Evolutionary conservation across 2,888 invertebrate species (phyloP).

Genomic region (Lordiphosa fenestrarum): DNA sequence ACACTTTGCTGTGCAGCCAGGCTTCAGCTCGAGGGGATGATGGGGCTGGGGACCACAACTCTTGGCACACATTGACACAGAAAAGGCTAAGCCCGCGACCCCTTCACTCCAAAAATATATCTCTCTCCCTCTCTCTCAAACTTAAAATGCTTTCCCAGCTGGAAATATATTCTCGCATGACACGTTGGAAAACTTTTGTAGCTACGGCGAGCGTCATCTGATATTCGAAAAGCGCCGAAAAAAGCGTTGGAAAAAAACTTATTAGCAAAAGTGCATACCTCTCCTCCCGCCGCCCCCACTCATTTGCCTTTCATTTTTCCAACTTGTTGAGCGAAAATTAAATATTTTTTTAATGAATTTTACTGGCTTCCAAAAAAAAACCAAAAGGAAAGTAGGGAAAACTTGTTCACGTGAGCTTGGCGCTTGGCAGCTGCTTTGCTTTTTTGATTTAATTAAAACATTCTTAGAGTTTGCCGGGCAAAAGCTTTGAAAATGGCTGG

Average conservation of each 20-base stretch:
- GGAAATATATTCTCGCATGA: slow-evolving; percentile 45
- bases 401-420: slow-evolving; percentile 47
- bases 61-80: slow-evolving; percentile 65
- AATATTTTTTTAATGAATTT: slow-evolving; percentile 70
- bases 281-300: not conserved
- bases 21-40: slow-evolving; percentile 39
- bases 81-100: slow-evolving; percentile 36
- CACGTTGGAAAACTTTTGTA: slow-evolving; percentile 28
- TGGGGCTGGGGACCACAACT: slow-evolving; percentile 13
- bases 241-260: slow-evolving; percentile 31
- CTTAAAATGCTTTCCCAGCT: slow-evolving; percentile 30
- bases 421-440: slow-evolving; percentile 15
- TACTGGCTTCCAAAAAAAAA: slow-evolving; percentile 1
- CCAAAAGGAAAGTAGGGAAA: slow-evolving; percentile 25
- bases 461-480: slow-evolving; percentile 51
- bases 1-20: slow-evolving; percentile 63
- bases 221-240: slow-evolving; percentile 31
- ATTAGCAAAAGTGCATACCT: slow-evolving; percentile 66
- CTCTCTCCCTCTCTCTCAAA: slow-evolving; percentile 13
- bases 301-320: slow-evolving; percentile 24
- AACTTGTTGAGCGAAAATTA: slow-evolving; percentile 71
- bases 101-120: slow-evolving; percentile 15
- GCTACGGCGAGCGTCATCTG: slow-evolving; percentile 15
- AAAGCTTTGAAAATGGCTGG: slow-evolving; percentile 59
- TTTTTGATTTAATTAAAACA: slow-evolving; percentile 75